Evolutionary conservation across 2,113 vertebrate genomes (phyloP).

Genomic region (Castor canadensis): DNA sequence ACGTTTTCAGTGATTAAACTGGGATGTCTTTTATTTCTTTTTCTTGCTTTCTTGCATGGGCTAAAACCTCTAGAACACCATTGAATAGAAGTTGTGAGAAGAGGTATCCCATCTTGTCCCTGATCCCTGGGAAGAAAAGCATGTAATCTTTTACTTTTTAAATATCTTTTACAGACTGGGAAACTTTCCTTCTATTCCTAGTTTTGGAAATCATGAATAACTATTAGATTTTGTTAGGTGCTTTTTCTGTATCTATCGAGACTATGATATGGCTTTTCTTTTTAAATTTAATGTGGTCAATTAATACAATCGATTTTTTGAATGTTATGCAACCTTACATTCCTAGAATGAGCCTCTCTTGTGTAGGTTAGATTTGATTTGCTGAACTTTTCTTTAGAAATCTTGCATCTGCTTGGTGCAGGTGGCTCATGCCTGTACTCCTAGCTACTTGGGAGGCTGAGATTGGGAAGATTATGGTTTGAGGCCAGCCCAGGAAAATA

Average conservation of each 20-base stretch:
- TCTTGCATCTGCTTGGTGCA: too few species aligned
- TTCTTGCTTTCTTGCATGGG: not conserved
- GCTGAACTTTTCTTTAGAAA: not conserved
- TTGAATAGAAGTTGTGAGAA: too few species aligned
- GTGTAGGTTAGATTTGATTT: not conserved
- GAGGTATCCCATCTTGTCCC: not conserved
- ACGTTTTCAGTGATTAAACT: not conserved
- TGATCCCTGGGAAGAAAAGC: not conserved
- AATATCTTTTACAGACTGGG: too few species aligned
- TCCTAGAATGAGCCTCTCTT: not conserved
- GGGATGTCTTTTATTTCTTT: not conserved
- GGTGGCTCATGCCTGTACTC: too few species aligned
- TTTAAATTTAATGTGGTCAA: not conserved
- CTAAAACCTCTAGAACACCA: not conserved
- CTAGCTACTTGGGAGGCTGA: too few species aligned
- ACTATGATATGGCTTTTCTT: not conserved
- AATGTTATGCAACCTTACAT: not conserved
- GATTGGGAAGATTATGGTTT: too few species aligned
- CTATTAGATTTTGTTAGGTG: not conserved
- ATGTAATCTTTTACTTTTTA: not conserved
- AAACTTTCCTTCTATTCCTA: not conserved
- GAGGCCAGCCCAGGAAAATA: too few species aligned
- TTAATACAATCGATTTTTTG: not conserved
- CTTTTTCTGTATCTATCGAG: not conserved
- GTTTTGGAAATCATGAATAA: not conserved